phyloP scores from a whole-genome alignment of 1,140 invertebrate species.

The Meloidogyne exigua region DNA sequence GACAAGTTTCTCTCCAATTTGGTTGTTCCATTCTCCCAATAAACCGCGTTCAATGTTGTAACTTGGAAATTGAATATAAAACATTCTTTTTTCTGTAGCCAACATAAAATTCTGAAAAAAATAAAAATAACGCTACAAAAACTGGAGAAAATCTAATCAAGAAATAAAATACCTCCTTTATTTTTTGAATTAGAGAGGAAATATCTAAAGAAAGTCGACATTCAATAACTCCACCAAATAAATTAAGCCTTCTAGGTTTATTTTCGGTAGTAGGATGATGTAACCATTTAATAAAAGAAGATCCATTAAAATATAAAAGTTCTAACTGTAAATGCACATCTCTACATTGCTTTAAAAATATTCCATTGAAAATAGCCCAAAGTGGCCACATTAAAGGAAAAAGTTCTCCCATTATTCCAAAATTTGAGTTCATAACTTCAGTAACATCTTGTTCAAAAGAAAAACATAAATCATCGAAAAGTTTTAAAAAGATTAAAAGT shows the following conservation, averaged over 20 bases:
- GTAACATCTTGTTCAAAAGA: conserved; percentile 5
- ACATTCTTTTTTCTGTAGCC: neutral
- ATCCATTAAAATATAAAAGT: neutral
- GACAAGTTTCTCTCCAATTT: neutral
- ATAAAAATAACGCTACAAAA: no score
- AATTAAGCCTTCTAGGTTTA: conserved; percentile 4
- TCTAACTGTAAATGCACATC: neutral
- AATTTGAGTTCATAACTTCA: neutral
- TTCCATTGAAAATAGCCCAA: conserved; percentile 12
- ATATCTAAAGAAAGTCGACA: neutral
- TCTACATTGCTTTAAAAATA: neutral
- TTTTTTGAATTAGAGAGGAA: neutral
- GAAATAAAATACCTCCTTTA: neutral
- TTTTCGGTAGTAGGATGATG: neutral
- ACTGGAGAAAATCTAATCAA: neutral
- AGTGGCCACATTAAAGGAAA: neutral
- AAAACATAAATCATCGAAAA: neutral
- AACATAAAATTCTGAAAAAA: neutral
- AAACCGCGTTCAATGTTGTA: neutral
- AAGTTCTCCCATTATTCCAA: neutral
- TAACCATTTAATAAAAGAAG: neutral
- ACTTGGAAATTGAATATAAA: conserved; percentile 1
- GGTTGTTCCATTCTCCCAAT: neutral
- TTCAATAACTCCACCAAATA: neutral
- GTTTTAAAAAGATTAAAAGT: neutral